A percentile compares a stretch with the other conserved stretches of the same genome.
Evolutionary conservation across 1,140 invertebrate genomes (phyloP).

Genomic region (Brachionus rubens): DNA sequence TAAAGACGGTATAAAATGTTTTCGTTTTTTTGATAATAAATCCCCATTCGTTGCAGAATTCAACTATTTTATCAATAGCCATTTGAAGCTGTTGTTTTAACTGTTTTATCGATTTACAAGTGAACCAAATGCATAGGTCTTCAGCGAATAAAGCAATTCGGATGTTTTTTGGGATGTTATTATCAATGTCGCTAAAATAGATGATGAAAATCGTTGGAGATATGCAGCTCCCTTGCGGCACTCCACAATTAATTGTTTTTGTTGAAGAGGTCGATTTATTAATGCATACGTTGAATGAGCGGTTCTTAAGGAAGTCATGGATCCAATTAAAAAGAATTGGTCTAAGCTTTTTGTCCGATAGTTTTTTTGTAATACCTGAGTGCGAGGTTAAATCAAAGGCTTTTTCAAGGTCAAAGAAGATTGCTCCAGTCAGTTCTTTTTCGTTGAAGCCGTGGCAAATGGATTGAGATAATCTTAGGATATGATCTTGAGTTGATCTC

Average conservation of each 20-base stretch:
- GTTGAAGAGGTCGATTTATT: not conserved
- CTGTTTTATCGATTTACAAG: not conserved
- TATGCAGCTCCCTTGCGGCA: constrained; percentile 33
- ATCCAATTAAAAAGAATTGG: not conserved
- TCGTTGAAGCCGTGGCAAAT: constrained; percentile 48
- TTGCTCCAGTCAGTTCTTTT: not conserved
- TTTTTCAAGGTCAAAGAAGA: not conserved
- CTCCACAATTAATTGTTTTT: constrained; percentile 1
- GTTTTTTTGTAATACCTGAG: constrained; percentile 53
- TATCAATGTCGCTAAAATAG: constrained; percentile 8
- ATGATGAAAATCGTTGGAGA: constrained; percentile 13
- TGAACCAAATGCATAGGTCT: not conserved
- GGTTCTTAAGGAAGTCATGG: not conserved
- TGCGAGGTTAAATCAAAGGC: constrained; percentile 59
- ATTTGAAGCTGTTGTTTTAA: not conserved
- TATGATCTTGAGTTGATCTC: constrained; percentile 55
- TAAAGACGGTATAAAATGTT: not conserved
- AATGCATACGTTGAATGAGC: not conserved
- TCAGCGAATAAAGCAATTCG: not conserved
- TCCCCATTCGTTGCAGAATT: not conserved
- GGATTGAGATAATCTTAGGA: constrained; percentile 53
- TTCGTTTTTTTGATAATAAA: not conserved
- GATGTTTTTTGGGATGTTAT: not conserved
- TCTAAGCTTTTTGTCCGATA: constrained; percentile 45
- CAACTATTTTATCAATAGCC: not conserved